Percentiles rank a stretch among this genome's conserved stretches.
Conservation (phyloP, 1,140 invertebrate species). For the Cotesia chilonis region DNA sequence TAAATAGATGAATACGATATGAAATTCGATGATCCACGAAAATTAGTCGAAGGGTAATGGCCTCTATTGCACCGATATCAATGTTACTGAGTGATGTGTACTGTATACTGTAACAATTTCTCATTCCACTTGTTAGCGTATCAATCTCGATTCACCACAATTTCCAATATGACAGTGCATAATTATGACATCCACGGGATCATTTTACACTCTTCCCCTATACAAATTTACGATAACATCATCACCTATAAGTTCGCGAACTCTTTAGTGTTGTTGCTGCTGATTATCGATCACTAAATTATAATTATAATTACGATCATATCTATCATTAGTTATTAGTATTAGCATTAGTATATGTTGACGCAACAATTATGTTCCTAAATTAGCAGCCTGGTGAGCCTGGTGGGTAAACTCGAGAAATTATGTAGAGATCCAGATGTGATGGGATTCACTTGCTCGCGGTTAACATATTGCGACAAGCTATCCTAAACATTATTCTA, state of each 20-base stretch:
- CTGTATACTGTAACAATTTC: neutral
- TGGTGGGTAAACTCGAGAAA: neutral
- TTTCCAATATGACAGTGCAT: slow-evolving; percentile 33
- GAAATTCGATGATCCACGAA: slow-evolving; percentile 17
- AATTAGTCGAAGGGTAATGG: slow-evolving; percentile 23
- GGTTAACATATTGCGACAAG: slow-evolving; percentile 48
- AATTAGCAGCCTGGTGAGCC: neutral
- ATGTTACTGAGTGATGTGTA: no score
- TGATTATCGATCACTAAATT: no score
- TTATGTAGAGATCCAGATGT: slow-evolving; percentile 4
- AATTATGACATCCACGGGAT: slow-evolving; percentile 26
- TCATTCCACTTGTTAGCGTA: slow-evolving; percentile 16
- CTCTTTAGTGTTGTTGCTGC: no score
- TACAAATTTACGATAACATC: neutral
- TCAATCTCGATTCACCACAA: slow-evolving; percentile 35
- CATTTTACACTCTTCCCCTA: slow-evolving; percentile 8
- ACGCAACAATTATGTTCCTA: no score
- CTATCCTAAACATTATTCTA: slow-evolving; percentile 45
- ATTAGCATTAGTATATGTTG: neutral
- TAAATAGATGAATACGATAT: slow-evolving; percentile 3
- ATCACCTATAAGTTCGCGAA: neutral
- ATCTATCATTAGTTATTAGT: neutral
- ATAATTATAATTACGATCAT: no score
- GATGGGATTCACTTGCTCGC: slow-evolving; percentile 21
- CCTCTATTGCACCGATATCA: slow-evolving; percentile 2